Evolutionary conservation across 2,888 invertebrate genomes (phyloP).

Genomic region (Pyrrhosoma nymphula): DNA sequence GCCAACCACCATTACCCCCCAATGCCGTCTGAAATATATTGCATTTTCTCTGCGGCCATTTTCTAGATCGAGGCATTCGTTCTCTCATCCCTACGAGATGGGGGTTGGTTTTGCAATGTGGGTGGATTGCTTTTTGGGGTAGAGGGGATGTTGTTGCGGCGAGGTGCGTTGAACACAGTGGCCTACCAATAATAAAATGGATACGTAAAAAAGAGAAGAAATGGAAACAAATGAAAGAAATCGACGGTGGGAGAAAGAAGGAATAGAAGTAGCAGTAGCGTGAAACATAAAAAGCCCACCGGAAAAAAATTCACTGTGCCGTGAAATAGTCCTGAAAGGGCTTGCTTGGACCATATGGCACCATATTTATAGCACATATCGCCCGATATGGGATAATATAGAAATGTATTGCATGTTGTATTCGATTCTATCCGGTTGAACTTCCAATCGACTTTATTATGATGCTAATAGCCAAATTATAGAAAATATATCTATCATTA

Average conservation of each 20-base stretch:
- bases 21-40: not conserved
- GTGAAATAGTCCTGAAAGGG: no score
- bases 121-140: no score
- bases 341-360: no score
- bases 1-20: not conserved
- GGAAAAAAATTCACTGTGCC: no score
- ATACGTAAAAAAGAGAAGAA: not conserved
- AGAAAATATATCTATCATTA: no score
- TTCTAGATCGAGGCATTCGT: not conserved
- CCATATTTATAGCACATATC: no score
- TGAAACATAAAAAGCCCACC: not conserved
- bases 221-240: not conserved
- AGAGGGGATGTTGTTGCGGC: not conserved
- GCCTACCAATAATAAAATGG: not conserved
- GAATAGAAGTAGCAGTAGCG: not conserved
- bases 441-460: no score
- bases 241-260: not conserved
- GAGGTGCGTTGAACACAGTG: not conserved
- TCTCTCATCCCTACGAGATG: not conserved
- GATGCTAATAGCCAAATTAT: no score
- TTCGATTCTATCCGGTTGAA: no score
- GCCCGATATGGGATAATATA: no score
- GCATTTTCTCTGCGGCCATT: not conserved
- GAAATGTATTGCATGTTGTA: no score
- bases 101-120: no score